Evolutionary conservation across 2,113 vertebrate genomes (phyloP), one percentile per base, ranked within the genome.

Genomic region (Myxocyprinus asiaticus): DNA sequence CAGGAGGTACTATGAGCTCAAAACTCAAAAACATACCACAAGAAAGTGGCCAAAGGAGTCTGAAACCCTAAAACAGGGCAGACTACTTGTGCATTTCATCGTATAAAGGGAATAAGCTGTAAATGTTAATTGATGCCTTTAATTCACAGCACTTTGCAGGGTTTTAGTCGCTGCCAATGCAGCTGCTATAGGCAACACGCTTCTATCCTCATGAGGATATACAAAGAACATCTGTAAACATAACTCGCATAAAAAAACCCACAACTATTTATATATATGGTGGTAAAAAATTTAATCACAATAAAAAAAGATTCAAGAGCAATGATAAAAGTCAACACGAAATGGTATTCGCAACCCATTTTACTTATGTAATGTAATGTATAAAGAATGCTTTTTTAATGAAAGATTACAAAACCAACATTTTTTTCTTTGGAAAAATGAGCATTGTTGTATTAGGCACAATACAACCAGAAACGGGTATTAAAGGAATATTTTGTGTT

Each of bases 101-200:
- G 14, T n/a, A 15, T 58, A 15, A 58, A 58, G 15, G 6, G 4
- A 58, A 7, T 44, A 47, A 62, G 43, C 42, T 71, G 61, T 80
- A 6, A 48, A 71, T 63, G 58, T 14, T 48, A 61, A 48, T 56
- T 73, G 59, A 53, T 72, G 67, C 45, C 42, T 53, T 80, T 58
- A 8, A 77, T 61, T 69, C 22, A 67, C 65, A 76, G 45, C 10
- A 55, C 72, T 50, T 43, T 33, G 53, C 48, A 65, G 12, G 45
- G 43, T 56, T 72, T 75, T 14, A 44, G 75, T 44, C 78, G 59
- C 73, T 69, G 71, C 77, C 64, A 72, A 70, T 78, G 53, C n/a
- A 65, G 85, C 75, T 86, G 80, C 85, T 61, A 85, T 87, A 33
- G 81, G 85, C 77, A 86, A 86, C 83, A 71, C 50, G 66, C 55